These are phyloP conservation scores for Nannospalax galili DNA, from an alignment of 2,113 vertebrate species.

Conservation along the genomic window DNA sequence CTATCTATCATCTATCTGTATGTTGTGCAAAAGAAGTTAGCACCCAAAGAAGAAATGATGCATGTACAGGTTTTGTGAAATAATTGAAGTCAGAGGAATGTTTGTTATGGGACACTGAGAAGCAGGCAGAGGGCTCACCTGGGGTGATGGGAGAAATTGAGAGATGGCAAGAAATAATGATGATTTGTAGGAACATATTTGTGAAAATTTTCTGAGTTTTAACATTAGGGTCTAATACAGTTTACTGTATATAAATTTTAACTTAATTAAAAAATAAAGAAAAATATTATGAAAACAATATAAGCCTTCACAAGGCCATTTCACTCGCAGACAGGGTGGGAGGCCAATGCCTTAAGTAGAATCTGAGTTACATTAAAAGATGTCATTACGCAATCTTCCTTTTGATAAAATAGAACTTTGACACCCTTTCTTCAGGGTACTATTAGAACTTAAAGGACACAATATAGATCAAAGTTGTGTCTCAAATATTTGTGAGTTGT, in stretches of 20 bases:
- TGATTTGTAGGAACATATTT: background rate
- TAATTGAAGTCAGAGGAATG: background rate
- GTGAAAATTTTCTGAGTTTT: background rate
- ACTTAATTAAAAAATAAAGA: background rate
- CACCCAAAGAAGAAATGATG: background rate
- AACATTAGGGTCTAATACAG: background rate
- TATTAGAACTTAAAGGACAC: background rate
- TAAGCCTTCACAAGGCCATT: background rate
- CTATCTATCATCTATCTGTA: no score
- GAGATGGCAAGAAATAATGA: no score
- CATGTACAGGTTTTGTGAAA: background rate
- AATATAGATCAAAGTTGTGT: background rate
- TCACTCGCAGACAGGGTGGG: background rate
- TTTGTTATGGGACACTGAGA: background rate
- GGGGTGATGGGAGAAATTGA: fast-evolving
- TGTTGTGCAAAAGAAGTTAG: background rate
- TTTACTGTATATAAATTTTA: background rate
- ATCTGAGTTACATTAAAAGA: background rate
- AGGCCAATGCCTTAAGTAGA: background rate
- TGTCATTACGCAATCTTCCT: background rate
- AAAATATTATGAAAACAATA: background rate
- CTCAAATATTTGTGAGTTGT: background rate
- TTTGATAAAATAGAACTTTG: background rate
- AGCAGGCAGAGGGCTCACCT: fast-evolving
- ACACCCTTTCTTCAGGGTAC: background rate